Base-by-base conservation (phyloP, 2,888 invertebrate genomes). In the Tricholauxania praeusta region DNA sequence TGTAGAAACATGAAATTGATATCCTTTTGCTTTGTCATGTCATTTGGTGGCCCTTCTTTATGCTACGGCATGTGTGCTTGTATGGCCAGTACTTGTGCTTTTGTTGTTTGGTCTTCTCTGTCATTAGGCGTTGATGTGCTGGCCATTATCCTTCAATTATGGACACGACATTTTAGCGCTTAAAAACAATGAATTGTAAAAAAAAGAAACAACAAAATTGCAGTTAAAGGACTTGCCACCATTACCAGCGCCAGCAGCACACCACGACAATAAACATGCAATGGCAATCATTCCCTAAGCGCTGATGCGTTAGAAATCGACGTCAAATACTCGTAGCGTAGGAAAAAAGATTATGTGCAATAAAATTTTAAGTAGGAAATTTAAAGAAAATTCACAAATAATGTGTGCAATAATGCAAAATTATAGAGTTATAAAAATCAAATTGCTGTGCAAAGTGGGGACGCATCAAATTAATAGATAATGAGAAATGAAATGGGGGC, bases 131-230 rank as follows among this genome's bases (percentile, higher is more conserved):
- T 70, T 70, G 62, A 70, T 70, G 70, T 70, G 52, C 62, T 62
- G 70, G 53, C 70, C 52, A 70, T 70, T 70, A 70, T 70, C 51
- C 70, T 51, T 39, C 70, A 70, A 70, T 70, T 70, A 70, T 53
- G 62, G 70, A 70, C 62, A 70, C 70, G 70, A 70, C 17, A 70
- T 60, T 39, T 39, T 39, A 53, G 47, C 60, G 62, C 52, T 62
- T 51, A 62, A 64, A 64, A 64, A 64, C 64, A 64, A 47, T 15
- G 62, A 32, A 62, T 47, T 12, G 62, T 10, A 32, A 17, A 15
- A 32, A 17, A 39, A 39, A 39, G 39, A 7, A 39, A 39, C 39
- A 39, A 39, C 39, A 39, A 39, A 62, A 32, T 47, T 39, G 62
- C 12, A 32, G 62, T 32, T 39, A 59, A 22, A 51, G 57, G 32